Percentiles rank a stretch among this genome's conserved stretches.
phyloP scores from a whole-genome alignment of 1,140 invertebrate genomes.

The Ectropis grisescens region DNA sequence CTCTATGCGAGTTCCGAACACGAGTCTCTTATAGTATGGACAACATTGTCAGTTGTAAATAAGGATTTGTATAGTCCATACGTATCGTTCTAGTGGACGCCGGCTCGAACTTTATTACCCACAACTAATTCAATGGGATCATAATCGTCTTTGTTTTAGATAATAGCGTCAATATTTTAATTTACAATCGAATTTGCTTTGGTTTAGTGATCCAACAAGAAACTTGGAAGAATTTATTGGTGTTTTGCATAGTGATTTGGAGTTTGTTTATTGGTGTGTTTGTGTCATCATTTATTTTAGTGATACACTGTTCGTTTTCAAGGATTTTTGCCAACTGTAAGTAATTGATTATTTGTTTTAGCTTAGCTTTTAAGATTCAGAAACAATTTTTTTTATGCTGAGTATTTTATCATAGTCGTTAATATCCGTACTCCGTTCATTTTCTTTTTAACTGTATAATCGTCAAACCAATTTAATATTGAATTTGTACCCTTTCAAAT shows the following conservation, averaged over 20 bases:
- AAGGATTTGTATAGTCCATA: constrained; percentile 68
- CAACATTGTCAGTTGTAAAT: constrained; percentile 68
- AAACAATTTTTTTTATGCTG: constrained; percentile 2
- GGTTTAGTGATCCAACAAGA: constrained; percentile 45
- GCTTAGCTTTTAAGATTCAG: neutral
- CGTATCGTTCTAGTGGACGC: constrained; percentile 55
- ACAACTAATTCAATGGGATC: constrained; percentile 16
- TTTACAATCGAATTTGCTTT: constrained; percentile 12
- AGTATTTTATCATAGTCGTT: no score
- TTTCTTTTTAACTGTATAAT: no score
- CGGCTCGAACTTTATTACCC: constrained; percentile 25
- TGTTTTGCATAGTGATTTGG: constrained; percentile 37
- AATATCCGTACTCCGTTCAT: no score
- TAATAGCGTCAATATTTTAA: constrained; percentile 9
- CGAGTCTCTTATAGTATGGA: constrained; percentile 52
- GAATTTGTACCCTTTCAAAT: no score
- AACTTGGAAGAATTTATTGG: constrained; percentile 40
- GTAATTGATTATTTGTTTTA: constrained; percentile 18
- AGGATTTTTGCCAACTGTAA: constrained; percentile 46
- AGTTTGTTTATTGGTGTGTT: constrained; percentile 41
- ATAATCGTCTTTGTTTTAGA: constrained; percentile 10
- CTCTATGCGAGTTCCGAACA: constrained; percentile 46
- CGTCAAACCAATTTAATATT: no score
- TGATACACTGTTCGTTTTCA: neutral
- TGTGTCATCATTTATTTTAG: constrained; percentile 29